Percentiles rank a stretch among this genome's conserved stretches.
These are phyloP conservation scores for Pseudanteris insignis DNA, from an alignment of 2,888 invertebrate species.

Conservation along the genomic window DNA sequence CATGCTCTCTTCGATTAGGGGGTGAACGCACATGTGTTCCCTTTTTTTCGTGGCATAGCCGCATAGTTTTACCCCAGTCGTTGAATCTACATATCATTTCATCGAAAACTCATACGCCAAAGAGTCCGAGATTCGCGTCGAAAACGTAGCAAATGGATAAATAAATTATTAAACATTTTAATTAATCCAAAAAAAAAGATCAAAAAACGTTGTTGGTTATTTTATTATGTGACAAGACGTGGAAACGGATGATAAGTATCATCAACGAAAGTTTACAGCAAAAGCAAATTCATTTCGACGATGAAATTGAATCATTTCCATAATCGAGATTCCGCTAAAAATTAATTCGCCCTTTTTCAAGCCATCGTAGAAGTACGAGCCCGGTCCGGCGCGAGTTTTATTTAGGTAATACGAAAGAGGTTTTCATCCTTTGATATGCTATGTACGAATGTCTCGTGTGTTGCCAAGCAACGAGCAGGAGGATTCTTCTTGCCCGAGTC, in stretches of 20 bases:
- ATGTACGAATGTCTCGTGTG: conserved; percentile 58
- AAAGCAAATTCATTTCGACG: conserved; percentile 18
- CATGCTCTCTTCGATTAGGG: conserved; percentile 43
- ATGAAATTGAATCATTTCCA: conserved; percentile 47
- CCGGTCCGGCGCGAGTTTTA: conserved; percentile 55
- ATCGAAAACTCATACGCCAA: conserved; percentile 36
- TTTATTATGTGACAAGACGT: too few relatives aligned
- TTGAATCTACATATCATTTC: conserved; percentile 51
- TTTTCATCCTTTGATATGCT: conserved; percentile 60
- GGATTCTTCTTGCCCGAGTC: conserved; percentile 58
- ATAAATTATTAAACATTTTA: too few relatives aligned
- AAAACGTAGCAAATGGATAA: too few relatives aligned
- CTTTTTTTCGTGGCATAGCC: conserved; percentile 51
- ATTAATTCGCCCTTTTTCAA: conserved; percentile 46
- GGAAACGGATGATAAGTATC: too few relatives aligned
- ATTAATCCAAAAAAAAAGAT: too few relatives aligned
- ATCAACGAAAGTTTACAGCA: conserved; percentile 29
- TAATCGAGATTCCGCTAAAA: conserved; percentile 50
- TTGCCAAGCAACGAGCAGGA: conserved; percentile 61
- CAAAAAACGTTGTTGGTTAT: too few relatives aligned
- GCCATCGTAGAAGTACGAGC: conserved; percentile 37
- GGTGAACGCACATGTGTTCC: conserved; percentile 52
- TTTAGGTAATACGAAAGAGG: conserved; percentile 57
- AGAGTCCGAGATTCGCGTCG: too few relatives aligned
- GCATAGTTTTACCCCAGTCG: conserved; percentile 50